phyloP scores from a whole-genome alignment of 2,113 vertebrate species.

The Plotosus lineatus region DNA sequence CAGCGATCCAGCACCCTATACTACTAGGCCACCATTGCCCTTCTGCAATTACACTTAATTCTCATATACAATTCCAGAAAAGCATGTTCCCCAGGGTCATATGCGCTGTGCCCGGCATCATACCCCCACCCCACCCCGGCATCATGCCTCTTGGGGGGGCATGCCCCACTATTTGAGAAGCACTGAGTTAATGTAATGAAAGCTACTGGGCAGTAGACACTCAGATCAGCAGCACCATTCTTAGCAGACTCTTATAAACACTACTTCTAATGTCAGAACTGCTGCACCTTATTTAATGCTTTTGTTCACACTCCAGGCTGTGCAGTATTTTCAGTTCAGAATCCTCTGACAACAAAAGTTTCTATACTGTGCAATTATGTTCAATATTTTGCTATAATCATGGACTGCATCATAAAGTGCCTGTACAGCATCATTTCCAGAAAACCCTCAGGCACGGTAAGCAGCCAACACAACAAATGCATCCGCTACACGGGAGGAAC shows the following conservation, averaged over 20 bases:
- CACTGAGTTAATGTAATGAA: no score
- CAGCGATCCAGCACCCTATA: no score
- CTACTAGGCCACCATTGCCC: no score
- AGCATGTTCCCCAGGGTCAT: no score
- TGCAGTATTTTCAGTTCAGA: slow-evolving; percentile 3
- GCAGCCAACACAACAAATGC: slow-evolving; percentile 32
- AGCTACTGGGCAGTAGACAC: no score
- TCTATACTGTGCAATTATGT: background rate
- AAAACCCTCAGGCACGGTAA: slow-evolving; percentile 4
- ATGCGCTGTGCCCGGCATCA: no score
- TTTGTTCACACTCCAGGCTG: background rate
- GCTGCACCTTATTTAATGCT: background rate
- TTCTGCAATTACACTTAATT: no score
- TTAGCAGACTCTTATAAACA: background rate
- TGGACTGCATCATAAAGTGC: background rate
- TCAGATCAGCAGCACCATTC: background rate
- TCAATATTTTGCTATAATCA: background rate
- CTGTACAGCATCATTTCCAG: slow-evolving; percentile 2
- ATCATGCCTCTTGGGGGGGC: no score
- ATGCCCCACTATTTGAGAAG: no score
- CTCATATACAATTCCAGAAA: no score
- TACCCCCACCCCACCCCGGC: no score
- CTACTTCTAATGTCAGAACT: background rate
- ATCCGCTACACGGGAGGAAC: slow-evolving; percentile 5
- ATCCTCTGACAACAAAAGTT: background rate